phyloP scores from a whole-genome alignment of 2,797 vertebrate genomes.

The Ptychadena robeensis region DNA sequence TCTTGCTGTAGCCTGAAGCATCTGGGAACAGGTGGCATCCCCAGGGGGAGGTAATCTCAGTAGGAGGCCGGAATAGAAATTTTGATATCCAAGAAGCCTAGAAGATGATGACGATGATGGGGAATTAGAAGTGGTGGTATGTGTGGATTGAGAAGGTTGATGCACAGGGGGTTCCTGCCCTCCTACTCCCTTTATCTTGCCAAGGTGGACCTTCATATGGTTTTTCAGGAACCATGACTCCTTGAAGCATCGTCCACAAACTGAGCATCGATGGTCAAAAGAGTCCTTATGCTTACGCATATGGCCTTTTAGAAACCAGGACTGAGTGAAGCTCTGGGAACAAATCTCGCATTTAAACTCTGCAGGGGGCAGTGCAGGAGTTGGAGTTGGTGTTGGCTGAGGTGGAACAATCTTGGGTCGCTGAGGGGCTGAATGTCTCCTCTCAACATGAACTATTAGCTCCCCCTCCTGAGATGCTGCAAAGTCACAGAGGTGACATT shows the following conservation, averaged over 20 bases:
- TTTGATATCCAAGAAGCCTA: constrained; percentile 79
- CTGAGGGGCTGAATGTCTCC: constrained; percentile 78
- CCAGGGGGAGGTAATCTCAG: constrained; percentile 80
- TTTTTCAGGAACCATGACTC: constrained; percentile 97
- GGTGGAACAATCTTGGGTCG: constrained; percentile 69
- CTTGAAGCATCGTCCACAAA: constrained; percentile 93
- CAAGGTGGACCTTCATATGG: constrained; percentile 95
- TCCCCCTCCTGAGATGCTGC: constrained; percentile 88
- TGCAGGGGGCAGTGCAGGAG: constrained; percentile 67
- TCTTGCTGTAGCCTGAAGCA: constrained; percentile 83
- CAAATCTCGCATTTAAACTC: constrained; percentile 89
- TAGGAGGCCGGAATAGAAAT: constrained; percentile 87
- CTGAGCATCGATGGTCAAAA: constrained; percentile 91
- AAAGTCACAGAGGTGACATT: constrained; percentile 89
- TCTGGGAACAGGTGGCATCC: constrained; percentile 82
- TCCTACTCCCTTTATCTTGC: constrained; percentile 83
- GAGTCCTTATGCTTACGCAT: constrained; percentile 96
- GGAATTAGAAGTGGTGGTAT: constrained; percentile 57
- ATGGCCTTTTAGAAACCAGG: constrained; percentile 94
- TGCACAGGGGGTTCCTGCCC: constrained; percentile 66
- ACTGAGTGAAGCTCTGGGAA: constrained; percentile 92
- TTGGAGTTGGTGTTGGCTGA: constrained; percentile 69
- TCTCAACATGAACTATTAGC: constrained; percentile 85
- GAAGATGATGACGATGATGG: constrained; percentile 65
- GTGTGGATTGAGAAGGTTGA: constrained; percentile 35